Conservation (phyloP, 2,113 vertebrate genomes). For the Ammodytes dubius region DNA sequence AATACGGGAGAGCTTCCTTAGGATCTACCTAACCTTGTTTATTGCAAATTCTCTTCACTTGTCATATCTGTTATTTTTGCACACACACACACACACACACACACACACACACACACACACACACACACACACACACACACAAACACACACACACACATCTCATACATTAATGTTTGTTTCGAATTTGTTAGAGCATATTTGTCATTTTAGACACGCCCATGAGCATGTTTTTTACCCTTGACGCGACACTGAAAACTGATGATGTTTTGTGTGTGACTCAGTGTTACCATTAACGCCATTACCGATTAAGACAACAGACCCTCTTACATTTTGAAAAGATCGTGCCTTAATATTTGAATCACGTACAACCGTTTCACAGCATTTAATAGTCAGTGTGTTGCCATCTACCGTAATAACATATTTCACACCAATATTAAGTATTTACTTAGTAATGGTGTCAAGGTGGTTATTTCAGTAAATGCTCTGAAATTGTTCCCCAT, state of each 20-base stretch:
- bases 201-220: slow-evolving; percentile 1
- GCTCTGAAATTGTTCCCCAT: not conserved
- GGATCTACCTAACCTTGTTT: not conserved
- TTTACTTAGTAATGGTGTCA: not conserved
- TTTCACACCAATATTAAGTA: not conserved
- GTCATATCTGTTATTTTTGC: not conserved
- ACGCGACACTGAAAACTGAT: slow-evolving; percentile 16
- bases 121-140: too few species aligned
- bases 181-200: not conserved
- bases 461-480: not conserved
- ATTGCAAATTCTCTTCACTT: not conserved
- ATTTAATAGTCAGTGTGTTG: not conserved
- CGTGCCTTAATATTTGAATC: not conserved
- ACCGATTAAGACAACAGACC: not conserved
- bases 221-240: slow-evolving; percentile 1
- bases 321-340: not conserved
- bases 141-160: too few species aligned
- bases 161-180: not conserved
- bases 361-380: not conserved
- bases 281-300: slow-evolving; percentile 7
- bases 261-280: slow-evolving; percentile 19
- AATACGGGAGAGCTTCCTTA: not conserved
- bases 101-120: too few species aligned
- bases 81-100: not conserved
- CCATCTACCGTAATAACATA: not conserved